Conservation (phyloP, 2,113 vertebrate genomes). For the Archocentrus centrarchus region DNA sequence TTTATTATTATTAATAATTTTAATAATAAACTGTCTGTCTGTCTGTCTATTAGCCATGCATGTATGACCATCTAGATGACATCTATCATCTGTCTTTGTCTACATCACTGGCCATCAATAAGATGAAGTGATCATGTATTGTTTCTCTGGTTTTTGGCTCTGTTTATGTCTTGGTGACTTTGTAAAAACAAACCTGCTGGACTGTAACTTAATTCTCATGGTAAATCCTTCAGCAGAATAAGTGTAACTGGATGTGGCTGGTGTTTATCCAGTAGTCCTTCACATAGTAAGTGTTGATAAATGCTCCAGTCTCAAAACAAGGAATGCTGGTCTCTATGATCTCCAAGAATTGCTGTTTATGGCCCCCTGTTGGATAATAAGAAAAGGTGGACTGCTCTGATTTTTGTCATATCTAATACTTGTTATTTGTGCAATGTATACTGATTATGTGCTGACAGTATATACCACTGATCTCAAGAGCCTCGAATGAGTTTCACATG, state of each 20-base stretch:
- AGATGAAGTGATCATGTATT: conserved; percentile 29
- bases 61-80: not conserved
- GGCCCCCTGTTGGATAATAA: conserved; percentile 56
- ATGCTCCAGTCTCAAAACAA: conserved; percentile 49
- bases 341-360: conserved; percentile 63
- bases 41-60: too few relatives aligned
- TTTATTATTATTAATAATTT: too few relatives aligned
- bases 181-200: conserved; percentile 54
- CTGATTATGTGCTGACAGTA: not conserved
- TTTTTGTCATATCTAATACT: not conserved
- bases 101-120: conserved; percentile 25
- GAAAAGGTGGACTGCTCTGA: conserved; percentile 15
- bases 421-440: not conserved
- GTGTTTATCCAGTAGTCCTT: conserved; percentile 71
- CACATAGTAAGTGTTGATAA: conserved; percentile 59
- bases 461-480: not conserved
- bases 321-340: conserved; percentile 45
- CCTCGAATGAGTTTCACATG: not conserved
- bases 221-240: conserved; percentile 65
- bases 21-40: too few relatives aligned
- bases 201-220: conserved; percentile 58
- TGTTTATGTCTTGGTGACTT: conserved; percentile 51
- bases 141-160: conserved; percentile 45
- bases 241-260: conserved; percentile 49
- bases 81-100: not conserved